Evolutionary conservation across 2,113 vertebrate species (phyloP), one percentile per base, ranked within the genome.

Genomic region (Myotis yumanensis): DNA sequence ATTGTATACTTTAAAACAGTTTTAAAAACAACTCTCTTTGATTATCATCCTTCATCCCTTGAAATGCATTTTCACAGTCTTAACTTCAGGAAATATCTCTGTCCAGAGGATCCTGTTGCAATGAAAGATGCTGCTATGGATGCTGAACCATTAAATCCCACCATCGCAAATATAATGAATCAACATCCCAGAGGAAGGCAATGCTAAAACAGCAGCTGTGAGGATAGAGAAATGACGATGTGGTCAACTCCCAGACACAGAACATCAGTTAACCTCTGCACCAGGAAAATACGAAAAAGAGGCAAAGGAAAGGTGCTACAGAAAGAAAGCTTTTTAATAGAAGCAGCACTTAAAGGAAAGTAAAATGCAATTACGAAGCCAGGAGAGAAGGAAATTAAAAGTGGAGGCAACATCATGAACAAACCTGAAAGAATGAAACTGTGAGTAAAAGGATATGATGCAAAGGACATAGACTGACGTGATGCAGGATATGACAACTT

Each of bases 111-210:
- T 23, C 8, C 25, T n/a, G 4, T 69, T 69, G 54, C 23, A 51
- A 15, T 72, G 40, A 57, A 66, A 88, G 8, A n/a, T 80, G 4
- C 25, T 30, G 4, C 6, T 48, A 3, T 4, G 17, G 73, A 18
- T 68, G 16, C 52, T 86, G n/a, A 14, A 1, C 37, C 83, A 68
- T 62, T 83, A 64, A 89, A 16, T 62, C 69, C 16, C 14, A 68
- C 9, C 54, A 73, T 17, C 57, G 48, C 62, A 86, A 86, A 80
- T 30, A 83, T 51, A 93, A 92, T 76, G 54, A 84, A 59, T 92
- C 52, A 89, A 48, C 7, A 82, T 7, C 48, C n/a, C 57, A 4
- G 37, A 91, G n/a, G 82, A 35, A 89, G 54, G 51, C 20, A 46
- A 75, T 37, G 3, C 48, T 22, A 17, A 25, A 40, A 54, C 48